A percentile compares a stretch with the other conserved stretches of the same genome.
Conservation (phyloP, 2,113 vertebrate genomes). For the Lampris incognitus region DNA sequence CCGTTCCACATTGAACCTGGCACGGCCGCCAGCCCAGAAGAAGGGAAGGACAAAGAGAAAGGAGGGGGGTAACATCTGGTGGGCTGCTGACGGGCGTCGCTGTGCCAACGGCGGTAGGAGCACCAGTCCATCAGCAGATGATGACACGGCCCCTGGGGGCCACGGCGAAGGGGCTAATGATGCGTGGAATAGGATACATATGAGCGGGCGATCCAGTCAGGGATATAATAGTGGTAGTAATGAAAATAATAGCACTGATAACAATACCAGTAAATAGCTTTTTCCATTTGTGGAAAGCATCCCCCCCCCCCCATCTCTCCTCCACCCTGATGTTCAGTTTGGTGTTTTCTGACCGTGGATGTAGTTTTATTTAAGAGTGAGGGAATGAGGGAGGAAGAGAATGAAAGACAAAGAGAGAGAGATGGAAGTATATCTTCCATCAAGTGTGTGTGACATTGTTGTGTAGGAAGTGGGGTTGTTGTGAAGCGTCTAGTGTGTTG, state of each 20-base stretch:
- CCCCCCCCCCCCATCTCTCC: slow-evolving; percentile 11
- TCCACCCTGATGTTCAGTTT: neutral
- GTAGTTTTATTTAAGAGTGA: slow-evolving; percentile 2
- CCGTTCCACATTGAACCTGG: slow-evolving; percentile 83
- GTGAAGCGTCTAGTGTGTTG: no score
- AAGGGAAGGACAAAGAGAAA: slow-evolving; percentile 31
- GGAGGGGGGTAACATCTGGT: slow-evolving; percentile 68
- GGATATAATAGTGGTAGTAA: slow-evolving; percentile 78
- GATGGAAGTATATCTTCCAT: no score
- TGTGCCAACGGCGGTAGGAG: slow-evolving; percentile 57
- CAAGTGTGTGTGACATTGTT: no score
- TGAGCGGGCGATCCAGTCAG: slow-evolving; percentile 77
- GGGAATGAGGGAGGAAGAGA: slow-evolving; percentile 4
- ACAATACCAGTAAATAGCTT: slow-evolving; percentile 70
- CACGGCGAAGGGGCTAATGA: slow-evolving; percentile 78
- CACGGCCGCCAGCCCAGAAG: slow-evolving; percentile 75
- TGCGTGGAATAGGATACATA: slow-evolving; percentile 80
- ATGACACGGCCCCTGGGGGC: slow-evolving; percentile 76
- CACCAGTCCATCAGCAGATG: slow-evolving; percentile 67
- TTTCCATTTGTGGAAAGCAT: slow-evolving; percentile 55
- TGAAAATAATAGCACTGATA: slow-evolving; percentile 75
- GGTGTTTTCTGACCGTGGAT: neutral
- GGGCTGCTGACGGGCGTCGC: slow-evolving; percentile 72
- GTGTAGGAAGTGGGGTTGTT: no score
- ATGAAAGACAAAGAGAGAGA: neutral